Evolutionary conservation across 2,113 vertebrate genomes (phyloP).

Genomic region (Pterocles orientalis): DNA sequence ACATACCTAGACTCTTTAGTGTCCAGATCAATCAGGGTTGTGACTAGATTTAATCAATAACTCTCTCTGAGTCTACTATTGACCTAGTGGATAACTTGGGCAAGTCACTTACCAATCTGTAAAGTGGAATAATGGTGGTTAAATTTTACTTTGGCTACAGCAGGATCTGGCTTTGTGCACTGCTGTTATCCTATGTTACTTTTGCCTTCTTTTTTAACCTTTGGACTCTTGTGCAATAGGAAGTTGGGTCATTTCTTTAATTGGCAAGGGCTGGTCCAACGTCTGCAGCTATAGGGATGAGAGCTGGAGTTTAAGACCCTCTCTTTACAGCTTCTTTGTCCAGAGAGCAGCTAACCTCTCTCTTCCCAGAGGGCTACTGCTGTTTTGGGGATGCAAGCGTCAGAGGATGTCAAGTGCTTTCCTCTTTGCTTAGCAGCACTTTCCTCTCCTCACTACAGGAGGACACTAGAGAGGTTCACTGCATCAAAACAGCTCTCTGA

Average conservation of each 20-base stretch:
- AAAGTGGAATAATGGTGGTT: background rate
- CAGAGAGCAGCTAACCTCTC: background rate
- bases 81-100: background rate
- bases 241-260: slow-evolving; percentile 30
- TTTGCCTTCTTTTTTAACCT: slow-evolving; percentile 27
- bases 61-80: background rate
- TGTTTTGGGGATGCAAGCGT: background rate
- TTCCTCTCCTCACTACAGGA: background rate
- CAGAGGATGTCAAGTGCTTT: background rate
- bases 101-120: background rate
- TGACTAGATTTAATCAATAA: background rate
- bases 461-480: background rate
- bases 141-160: background rate
- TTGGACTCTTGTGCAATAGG: slow-evolving; percentile 23
- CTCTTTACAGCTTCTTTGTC: background rate
- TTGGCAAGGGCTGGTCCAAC: background rate
- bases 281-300: background rate
- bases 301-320: background rate
- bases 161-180: background rate
- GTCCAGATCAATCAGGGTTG: background rate
- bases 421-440: background rate
- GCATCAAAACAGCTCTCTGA: background rate
- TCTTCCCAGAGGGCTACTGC: background rate
- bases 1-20: background rate
- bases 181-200: background rate